Conservation (phyloP, 2,797 vertebrate genomes). For the Tamandua tetradactyla region DNA sequence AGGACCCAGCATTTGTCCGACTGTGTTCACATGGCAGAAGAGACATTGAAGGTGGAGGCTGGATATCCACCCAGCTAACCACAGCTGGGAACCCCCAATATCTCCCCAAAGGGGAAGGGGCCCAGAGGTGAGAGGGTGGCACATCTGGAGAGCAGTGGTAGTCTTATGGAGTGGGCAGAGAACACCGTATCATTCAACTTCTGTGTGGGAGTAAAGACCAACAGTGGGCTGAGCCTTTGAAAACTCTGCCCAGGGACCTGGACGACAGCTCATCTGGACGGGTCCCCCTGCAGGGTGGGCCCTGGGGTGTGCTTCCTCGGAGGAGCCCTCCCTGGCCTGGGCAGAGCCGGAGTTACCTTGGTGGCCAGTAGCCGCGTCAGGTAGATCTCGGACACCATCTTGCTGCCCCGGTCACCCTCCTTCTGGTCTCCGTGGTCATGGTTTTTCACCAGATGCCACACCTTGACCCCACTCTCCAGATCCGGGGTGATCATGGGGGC, state of each 20-base stretch:
- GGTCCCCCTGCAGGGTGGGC: not conserved
- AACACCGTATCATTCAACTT: accelerated
- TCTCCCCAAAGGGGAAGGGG: not conserved
- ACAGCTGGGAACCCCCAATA: not conserved
- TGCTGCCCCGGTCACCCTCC: slow-evolving; percentile 97
- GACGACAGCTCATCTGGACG: not conserved
- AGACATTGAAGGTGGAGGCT: not conserved
- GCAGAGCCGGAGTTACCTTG: slow-evolving; percentile 87
- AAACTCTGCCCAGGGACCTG: not conserved
- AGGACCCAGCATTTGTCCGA: not conserved
- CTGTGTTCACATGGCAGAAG: not conserved
- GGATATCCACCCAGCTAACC: not conserved
- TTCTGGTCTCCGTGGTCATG: slow-evolving; percentile 99
- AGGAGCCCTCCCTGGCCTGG: not conserved
- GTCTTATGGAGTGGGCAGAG: not conserved
- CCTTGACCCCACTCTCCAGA: slow-evolving; percentile 97
- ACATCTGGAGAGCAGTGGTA: not conserved
- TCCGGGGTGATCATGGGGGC: slow-evolving; percentile 99
- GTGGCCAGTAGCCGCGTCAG: slow-evolving; percentile 96
- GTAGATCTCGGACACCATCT: slow-evolving; percentile 99
- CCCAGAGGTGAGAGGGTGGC: not conserved
- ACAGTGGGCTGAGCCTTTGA: not conserved
- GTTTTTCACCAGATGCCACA: slow-evolving; percentile 99
- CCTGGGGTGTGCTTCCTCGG: not conserved
- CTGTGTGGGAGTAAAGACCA: not conserved